phyloP scores from a whole-genome alignment of 2,113 vertebrate genomes.

The Aptenodytes patagonicus region DNA sequence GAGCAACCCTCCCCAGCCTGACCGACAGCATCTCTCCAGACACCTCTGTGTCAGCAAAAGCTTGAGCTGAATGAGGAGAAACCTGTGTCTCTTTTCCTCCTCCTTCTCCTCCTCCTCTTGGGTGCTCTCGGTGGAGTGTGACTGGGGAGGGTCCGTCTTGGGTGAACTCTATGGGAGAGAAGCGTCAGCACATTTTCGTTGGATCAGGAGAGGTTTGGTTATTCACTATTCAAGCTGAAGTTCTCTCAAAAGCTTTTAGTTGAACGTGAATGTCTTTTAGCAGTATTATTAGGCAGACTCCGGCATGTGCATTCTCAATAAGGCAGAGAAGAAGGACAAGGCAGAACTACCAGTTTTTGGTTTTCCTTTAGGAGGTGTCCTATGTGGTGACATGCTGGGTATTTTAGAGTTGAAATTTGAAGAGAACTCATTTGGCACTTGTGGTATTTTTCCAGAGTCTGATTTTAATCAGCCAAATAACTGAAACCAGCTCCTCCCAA shows the following conservation, averaged over 20 bases:
- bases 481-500: constrained; percentile 54
- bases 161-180: neutral
- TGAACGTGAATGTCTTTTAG: neutral
- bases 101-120: neutral
- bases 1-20: neutral
- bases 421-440: constrained; percentile 25
- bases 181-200: neutral
- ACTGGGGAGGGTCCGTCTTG: neutral
- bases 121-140: neutral
- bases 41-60: neutral
- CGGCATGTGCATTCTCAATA: neutral
- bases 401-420: neutral
- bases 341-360: neutral
- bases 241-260: neutral
- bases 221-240: neutral
- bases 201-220: neutral
- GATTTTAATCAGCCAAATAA: constrained; percentile 54
- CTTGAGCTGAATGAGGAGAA: neutral
- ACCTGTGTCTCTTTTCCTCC: neutral
- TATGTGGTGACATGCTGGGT: neutral
- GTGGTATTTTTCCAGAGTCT: constrained; percentile 11
- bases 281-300: neutral
- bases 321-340: neutral
- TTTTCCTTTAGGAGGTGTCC: neutral
- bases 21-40: neutral